A percentile compares a stretch with the other conserved stretches of the same genome.
These are phyloP conservation scores for Diplolepis rosae DNA, from an alignment of 2,888 invertebrate species.

Conservation along the genomic window DNA sequence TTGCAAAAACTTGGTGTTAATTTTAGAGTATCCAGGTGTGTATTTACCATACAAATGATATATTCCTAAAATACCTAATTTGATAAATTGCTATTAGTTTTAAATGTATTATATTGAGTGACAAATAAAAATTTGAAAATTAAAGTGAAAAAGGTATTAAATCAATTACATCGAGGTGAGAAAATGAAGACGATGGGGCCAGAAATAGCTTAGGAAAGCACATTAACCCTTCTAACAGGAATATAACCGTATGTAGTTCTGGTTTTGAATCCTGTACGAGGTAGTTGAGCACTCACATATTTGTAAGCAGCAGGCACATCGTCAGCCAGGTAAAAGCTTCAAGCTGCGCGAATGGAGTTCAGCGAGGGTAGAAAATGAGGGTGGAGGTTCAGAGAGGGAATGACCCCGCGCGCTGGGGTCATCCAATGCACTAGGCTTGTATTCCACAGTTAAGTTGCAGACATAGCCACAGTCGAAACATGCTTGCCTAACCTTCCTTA, in stretches of 20 bases:
- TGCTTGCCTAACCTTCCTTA: not conserved
- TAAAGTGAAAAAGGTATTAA: too few relatives aligned
- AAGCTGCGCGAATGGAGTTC: slow-evolving; percentile 32
- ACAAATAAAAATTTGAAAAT: too few relatives aligned
- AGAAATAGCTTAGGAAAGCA: not conserved
- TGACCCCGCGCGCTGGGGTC: slow-evolving; percentile 68
- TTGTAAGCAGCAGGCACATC: slow-evolving; percentile 32
- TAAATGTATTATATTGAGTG: too few relatives aligned
- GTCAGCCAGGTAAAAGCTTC: slow-evolving; percentile 26
- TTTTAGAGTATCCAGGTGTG: too few relatives aligned
- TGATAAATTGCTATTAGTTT: too few relatives aligned
- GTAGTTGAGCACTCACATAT: not conserved
- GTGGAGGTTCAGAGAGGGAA: slow-evolving; percentile 64
- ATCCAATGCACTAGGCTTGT: slow-evolving; percentile 62
- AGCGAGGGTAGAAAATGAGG: slow-evolving; percentile 53
- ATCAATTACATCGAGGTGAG: not conserved
- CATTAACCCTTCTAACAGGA: not conserved
- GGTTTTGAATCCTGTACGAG: not conserved
- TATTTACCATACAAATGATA: too few relatives aligned
- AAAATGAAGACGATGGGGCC: not conserved
- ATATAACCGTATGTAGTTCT: not conserved
- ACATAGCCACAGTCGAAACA: not conserved
- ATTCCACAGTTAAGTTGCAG: slow-evolving; percentile 40
- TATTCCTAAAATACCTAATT: too few relatives aligned
- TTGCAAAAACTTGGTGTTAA: too few relatives aligned